These are phyloP conservation scores for Tursiops truncatus DNA, from an alignment of 2,113 vertebrate species.

Conservation along the genomic window DNA sequence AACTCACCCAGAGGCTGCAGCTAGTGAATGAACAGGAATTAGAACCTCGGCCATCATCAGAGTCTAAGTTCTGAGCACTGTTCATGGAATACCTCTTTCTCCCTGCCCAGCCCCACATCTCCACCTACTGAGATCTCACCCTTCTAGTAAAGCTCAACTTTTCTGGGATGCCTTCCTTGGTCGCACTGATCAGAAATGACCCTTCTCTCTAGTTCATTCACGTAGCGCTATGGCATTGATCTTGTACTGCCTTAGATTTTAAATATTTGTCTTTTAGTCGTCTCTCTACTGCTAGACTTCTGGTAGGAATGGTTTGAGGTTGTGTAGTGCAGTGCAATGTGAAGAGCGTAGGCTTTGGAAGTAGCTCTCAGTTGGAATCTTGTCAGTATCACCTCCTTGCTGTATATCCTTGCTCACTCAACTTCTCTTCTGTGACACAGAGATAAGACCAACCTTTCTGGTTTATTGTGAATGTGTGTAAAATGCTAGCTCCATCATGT, in stretches of 20 bases:
- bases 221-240: neutral
- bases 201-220: neutral
- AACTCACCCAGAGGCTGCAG: neutral
- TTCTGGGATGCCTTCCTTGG: neutral
- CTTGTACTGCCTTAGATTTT: neutral
- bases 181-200: neutral
- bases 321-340: neutral
- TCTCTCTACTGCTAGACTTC: neutral
- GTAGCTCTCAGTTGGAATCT: neutral
- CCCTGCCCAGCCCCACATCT: neutral
- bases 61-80: neutral
- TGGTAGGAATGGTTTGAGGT: neutral
- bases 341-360: neutral
- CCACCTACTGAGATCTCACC: neutral
- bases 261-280: conserved; percentile 21
- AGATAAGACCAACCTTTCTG: neutral
- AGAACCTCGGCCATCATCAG: neutral
- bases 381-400: neutral
- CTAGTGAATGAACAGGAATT: neutral
- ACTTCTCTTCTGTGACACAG: neutral
- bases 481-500: neutral
- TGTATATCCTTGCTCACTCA: neutral
- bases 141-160: neutral
- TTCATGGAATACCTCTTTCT: neutral
- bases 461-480: neutral